Conservation (phyloP, 2,888 invertebrate genomes). For the Hydrotaea diabolus region DNA sequence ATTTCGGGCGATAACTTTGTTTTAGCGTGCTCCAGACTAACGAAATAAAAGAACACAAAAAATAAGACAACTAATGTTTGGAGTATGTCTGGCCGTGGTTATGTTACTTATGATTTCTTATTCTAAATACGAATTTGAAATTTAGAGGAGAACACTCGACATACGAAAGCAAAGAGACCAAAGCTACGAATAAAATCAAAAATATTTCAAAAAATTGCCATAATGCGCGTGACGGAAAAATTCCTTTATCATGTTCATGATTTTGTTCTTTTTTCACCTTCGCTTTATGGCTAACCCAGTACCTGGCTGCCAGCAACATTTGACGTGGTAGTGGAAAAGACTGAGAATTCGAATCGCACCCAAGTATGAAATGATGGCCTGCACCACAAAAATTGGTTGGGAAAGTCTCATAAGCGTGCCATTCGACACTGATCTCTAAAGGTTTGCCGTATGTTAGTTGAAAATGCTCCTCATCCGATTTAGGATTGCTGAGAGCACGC, state of each 20-base stretch:
- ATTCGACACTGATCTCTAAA: neutral
- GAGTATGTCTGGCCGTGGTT: too few relatives aligned
- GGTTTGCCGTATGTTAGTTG: too few relatives aligned
- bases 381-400: neutral
- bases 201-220: slow-evolving; percentile 54
- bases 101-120: slow-evolving; percentile 58
- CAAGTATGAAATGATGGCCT: neutral
- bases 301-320: neutral
- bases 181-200: slow-evolving; percentile 45
- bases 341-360: slow-evolving; percentile 31
- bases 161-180: neutral
- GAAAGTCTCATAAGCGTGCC: slow-evolving; percentile 11
- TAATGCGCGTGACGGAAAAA: slow-evolving; percentile 77
- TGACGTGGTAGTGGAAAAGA: neutral
- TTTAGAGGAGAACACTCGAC: neutral
- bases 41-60: neutral
- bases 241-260: slow-evolving; percentile 68
- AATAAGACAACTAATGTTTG: neutral
- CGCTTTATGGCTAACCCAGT: neutral
- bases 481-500: too few relatives aligned
- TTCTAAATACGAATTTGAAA: slow-evolving; percentile 51
- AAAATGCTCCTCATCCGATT: too few relatives aligned
- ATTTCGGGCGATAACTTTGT: slow-evolving; percentile 51
- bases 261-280: neutral
- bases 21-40: slow-evolving; percentile 46